Evolutionary conservation across 92 coral and sea anemone species (phyloP), one percentile per base, ranked within the genome.

Genomic region (Bergia sp.): DNA sequence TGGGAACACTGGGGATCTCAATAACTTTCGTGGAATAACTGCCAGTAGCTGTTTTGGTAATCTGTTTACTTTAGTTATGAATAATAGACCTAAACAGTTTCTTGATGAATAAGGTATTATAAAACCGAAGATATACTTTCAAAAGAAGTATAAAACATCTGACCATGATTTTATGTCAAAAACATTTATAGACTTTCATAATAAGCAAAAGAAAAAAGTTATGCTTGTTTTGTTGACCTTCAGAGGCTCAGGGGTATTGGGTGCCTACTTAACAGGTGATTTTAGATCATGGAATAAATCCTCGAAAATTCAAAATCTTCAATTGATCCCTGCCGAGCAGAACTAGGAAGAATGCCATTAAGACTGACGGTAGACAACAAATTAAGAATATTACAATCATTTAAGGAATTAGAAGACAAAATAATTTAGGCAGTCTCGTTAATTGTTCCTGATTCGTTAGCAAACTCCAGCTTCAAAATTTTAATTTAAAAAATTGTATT

Each of bases 281-380:
- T 57, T 57, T 57, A 21, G 66, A 15, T 77, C 7, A 21, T 73
- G 81, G 80, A 49, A 73, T 74, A 85, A 85, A 10, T 72, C 81
- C 39, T 66, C 47, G 5, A 44, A 44, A 85, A 74, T 66, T 71
- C 80, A 5, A 85, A 85, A n/a, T 58, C 43, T 23, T 38, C 58
- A 37, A 71, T 5, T 71, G 75, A 71, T 71, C 40, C 40, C 75
- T 71, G 40, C 75, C 18, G 21, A 85, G 82, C 76, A 0, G 75
- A 71, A 71, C 2, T 71, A 23, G 4, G 75, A 71, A 36, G 75
- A 71, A 69, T 71, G 75, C 16, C 2, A 29, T 71, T 36, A 71
- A 71, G 0, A 23, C 39, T 29, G 29, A 71, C 39, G 29, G 29
- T 29, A 6, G 23, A 0, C 3, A 71, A 29, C 16, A 16, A 29